Percentiles rank a stretch among this genome's conserved stretches.
Conservation (phyloP, 2,797 vertebrate species). For the Gymnoscopelus microlampas region DNA sequence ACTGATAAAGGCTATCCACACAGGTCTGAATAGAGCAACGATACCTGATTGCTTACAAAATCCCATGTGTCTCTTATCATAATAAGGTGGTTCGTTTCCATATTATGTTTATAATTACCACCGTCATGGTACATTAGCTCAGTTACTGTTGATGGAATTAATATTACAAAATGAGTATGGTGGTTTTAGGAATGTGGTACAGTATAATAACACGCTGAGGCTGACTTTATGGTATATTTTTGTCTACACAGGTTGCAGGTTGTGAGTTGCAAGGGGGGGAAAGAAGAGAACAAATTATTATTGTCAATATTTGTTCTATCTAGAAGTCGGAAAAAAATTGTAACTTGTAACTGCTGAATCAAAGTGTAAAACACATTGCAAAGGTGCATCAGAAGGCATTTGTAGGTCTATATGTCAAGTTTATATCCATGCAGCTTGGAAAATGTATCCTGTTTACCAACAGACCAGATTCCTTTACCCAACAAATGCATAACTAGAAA, state of each 20-base stretch:
- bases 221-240: slow-evolving; percentile 16
- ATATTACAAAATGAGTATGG: slow-evolving; percentile 57
- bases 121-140: slow-evolving; percentile 72
- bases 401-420: slow-evolving; percentile 38
- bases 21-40: slow-evolving; percentile 66
- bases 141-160: slow-evolving; percentile 72
- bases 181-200: slow-evolving; percentile 36
- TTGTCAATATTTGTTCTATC: slow-evolving; percentile 20
- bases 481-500: too few species aligned
- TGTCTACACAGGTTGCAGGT: slow-evolving; percentile 6
- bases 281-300: slow-evolving; percentile 21
- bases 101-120: slow-evolving; percentile 78
- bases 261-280: slow-evolving; percentile 19
- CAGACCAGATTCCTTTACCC: slow-evolving; percentile 9
- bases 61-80: slow-evolving; percentile 65
- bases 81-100: slow-evolving; percentile 68
- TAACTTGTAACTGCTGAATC: slow-evolving; percentile 38
- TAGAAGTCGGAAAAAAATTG: slow-evolving; percentile 19
- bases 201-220: slow-evolving; percentile 17
- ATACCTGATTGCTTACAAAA: slow-evolving; percentile 65
- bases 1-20: slow-evolving; percentile 58
- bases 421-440: slow-evolving; percentile 33
- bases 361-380: slow-evolving; percentile 24
- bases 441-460: slow-evolving; percentile 29
- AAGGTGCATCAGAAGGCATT: slow-evolving; percentile 31